phyloP scores from a whole-genome alignment of 2,888 invertebrate genomes.

The Pollenia angustigena region DNA sequence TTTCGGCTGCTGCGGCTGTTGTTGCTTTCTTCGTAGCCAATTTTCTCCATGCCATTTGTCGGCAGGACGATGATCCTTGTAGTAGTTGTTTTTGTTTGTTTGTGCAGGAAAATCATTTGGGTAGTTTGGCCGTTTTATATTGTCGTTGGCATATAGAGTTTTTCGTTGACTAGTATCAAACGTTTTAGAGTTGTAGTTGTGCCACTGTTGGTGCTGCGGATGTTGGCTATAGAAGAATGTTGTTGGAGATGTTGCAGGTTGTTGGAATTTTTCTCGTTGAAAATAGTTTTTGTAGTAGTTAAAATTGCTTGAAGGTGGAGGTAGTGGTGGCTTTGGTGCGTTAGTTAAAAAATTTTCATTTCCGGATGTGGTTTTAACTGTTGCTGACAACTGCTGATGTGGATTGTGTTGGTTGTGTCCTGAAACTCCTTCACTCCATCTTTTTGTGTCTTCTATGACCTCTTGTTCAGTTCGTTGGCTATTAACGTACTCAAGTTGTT shows the following conservation, averaged over 20 bases:
- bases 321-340: slow-evolving; percentile 25
- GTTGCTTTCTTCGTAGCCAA: slow-evolving; percentile 13
- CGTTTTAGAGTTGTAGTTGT: slow-evolving; percentile 26
- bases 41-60: slow-evolving; percentile 40
- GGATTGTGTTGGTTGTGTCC: slow-evolving; percentile 3
- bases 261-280: slow-evolving; percentile 27
- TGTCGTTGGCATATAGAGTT: slow-evolving; percentile 31
- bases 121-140: slow-evolving; percentile 19
- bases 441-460: slow-evolving; percentile 2
- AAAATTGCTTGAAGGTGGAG: slow-evolving; percentile 34
- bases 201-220: slow-evolving; percentile 40
- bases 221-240: slow-evolving; percentile 33
- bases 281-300: slow-evolving; percentile 35
- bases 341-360: slow-evolving; percentile 51
- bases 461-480: slow-evolving; percentile 43
- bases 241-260: slow-evolving; percentile 34
- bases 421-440: slow-evolving; percentile 18
- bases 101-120: slow-evolving; percentile 38
- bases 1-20: slow-evolving; percentile 52
- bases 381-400: slow-evolving; percentile 53
- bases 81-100: slow-evolving; percentile 5
- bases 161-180: slow-evolving; percentile 47
- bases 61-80: neutral
- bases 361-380: slow-evolving; percentile 64
- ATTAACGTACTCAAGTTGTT: slow-evolving; percentile 72